Percentiles rank a stretch among this genome's conserved stretches.
These are phyloP conservation scores for Xenus cinereus DNA, from an alignment of 2,113 vertebrate genomes.

Conservation along the genomic window DNA sequence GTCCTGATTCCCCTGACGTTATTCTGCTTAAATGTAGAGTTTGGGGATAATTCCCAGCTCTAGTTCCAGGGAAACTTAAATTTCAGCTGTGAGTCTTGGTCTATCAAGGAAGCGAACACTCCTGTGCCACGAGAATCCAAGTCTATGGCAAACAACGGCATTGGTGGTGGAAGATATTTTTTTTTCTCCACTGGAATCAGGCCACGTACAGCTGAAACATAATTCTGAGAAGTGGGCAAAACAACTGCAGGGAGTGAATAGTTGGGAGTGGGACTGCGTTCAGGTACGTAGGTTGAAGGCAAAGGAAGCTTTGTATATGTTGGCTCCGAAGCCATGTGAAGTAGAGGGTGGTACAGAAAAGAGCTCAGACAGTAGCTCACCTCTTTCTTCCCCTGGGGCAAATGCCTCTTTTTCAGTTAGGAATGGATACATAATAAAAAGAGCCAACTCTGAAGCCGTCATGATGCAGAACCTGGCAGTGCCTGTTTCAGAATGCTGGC, in stretches of 20 bases:
- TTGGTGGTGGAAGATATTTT: not conserved
- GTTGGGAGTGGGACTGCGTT: conserved; percentile 10
- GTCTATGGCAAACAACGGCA: not conserved
- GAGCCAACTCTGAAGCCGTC: conserved; percentile 27
- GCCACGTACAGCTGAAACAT: not conserved
- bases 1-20: conserved; percentile 5
- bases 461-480: conserved; percentile 49
- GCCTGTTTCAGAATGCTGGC: conserved; percentile 55
- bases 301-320: conserved; percentile 54
- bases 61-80: not conserved
- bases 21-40: not conserved
- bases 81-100: not conserved
- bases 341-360: conserved; percentile 61
- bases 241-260: conserved; percentile 15
- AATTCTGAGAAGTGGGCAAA: conserved; percentile 4
- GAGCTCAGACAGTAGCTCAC: conserved; percentile 58
- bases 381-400: conserved; percentile 37
- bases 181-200: not conserved
- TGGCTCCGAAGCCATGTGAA: conserved; percentile 54
- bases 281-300: conserved; percentile 55
- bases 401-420: conserved; percentile 62
- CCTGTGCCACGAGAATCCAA: not conserved
- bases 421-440: conserved; percentile 55
- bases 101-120: not conserved
- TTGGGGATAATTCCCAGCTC: not conserved